These are phyloP conservation scores for Drosophila pruinosa DNA, from an alignment of 1,140 invertebrate genomes.

Conservation along the genomic window DNA sequence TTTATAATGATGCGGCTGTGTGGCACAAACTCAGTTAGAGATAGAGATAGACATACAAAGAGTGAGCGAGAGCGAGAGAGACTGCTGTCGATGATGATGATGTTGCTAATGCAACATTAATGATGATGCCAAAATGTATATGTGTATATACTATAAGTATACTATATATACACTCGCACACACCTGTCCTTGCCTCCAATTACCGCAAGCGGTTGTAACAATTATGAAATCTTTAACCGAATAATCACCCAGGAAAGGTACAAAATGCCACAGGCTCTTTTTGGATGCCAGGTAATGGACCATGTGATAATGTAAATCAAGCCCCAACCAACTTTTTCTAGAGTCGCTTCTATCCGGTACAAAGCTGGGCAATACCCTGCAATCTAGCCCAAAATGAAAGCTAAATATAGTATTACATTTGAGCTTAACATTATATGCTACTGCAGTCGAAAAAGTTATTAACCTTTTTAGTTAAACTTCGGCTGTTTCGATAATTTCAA, in stretches of 20 bases:
- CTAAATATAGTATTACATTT: too few relatives aligned
- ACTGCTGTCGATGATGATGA: conserved; percentile 12
- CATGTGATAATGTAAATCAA: conserved; percentile 43
- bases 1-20: conserved; percentile 36
- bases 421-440: too few relatives aligned
- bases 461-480: too few relatives aligned
- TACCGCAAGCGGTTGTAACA: conserved; percentile 33
- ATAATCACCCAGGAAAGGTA: conserved; percentile 16
- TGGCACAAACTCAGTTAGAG: not conserved
- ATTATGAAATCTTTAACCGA: conserved; percentile 36
- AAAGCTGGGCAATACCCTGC: too few relatives aligned
- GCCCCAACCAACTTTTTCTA: not conserved
- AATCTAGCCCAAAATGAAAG: too few relatives aligned
- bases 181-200: conserved; percentile 14
- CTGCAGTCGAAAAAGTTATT: too few relatives aligned
- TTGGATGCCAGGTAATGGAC: conserved; percentile 28
- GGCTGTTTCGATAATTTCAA: too few relatives aligned
- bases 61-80: too few relatives aligned
- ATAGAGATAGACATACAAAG: too few relatives aligned
- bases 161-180: not conserved
- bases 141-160: not conserved
- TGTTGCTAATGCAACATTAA: conserved; percentile 30
- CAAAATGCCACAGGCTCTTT: conserved; percentile 17
- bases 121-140: conserved; percentile 24
- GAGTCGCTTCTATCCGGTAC: too few relatives aligned